Conservation (phyloP, 2,888 invertebrate genomes). For the Trichopria drosophilae region DNA sequence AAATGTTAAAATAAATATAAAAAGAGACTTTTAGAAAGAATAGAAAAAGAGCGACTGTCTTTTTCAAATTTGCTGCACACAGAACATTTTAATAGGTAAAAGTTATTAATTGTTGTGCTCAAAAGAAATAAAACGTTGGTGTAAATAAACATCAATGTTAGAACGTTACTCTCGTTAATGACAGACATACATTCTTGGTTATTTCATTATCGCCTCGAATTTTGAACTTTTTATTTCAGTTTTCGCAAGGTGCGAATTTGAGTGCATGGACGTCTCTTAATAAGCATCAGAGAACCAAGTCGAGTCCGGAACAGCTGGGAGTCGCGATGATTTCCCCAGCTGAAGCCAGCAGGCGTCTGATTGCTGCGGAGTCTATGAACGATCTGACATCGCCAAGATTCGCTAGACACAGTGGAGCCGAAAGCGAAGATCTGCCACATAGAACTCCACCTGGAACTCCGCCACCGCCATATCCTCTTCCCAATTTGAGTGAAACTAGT, state of each 20-base stretch:
- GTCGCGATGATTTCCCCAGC: conserved; percentile 52
- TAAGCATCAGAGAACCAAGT: conserved; percentile 69
- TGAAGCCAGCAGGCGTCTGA: conserved; percentile 60
- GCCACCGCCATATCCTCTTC: conserved; percentile 77
- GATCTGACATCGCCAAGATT: conserved; percentile 59
- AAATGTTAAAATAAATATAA: too few species aligned
- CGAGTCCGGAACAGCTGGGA: conserved; percentile 65
- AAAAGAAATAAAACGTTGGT: too few species aligned
- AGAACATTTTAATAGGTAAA: too few species aligned
- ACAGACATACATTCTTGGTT: too few species aligned
- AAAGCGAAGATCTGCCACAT: conserved; percentile 56
- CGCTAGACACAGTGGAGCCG: conserved; percentile 47
- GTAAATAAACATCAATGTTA: too few species aligned
- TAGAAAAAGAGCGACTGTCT: too few species aligned
- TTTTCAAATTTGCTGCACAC: too few species aligned
- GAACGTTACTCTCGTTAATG: too few species aligned
- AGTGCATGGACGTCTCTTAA: conserved; percentile 49
- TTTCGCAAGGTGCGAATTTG: conserved; percentile 53
- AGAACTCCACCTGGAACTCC: conserved; percentile 85
- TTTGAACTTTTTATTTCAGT: too few species aligned
- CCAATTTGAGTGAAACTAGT: conserved; percentile 48
- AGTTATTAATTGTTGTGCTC: too few species aligned
- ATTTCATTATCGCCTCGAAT: too few species aligned
- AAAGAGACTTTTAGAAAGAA: too few species aligned
- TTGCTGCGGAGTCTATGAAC: conserved; percentile 66